Conservation (phyloP, 1,140 invertebrate species). For the Branchinecta lynchi region DNA sequence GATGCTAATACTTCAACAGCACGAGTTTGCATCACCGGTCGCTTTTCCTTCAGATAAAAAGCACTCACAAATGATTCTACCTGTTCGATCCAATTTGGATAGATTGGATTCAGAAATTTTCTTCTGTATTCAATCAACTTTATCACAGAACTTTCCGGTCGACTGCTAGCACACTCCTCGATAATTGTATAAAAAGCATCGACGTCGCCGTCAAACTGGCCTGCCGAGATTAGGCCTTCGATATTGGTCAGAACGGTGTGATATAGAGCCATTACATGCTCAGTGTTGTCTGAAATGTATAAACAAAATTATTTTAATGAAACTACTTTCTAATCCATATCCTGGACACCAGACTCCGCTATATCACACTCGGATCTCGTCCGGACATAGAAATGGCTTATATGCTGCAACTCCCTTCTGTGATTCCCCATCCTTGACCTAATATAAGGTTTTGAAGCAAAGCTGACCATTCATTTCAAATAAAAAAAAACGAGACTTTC, state of each 20-base stretch:
- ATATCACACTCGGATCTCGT: no score
- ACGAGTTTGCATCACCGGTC: not conserved
- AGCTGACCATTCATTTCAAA: no score
- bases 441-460: no score
- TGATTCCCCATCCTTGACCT: no score
- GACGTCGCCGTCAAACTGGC: not conserved
- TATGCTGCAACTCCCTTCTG: no score
- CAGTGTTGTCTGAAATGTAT: no score
- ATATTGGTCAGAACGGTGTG: not conserved
- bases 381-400: no score
- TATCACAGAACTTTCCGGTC: not conserved
- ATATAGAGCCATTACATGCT: not conserved
- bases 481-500: no score
- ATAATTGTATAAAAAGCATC: not conserved
- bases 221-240: not conserved
- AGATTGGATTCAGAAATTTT: not conserved
- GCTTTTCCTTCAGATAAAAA: constrained; percentile 3
- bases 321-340: no score
- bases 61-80: not conserved
- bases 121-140: not conserved
- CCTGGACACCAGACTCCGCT: no score
- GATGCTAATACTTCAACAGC: not conserved
- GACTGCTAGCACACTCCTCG: not conserved
- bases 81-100: constrained; percentile 1
- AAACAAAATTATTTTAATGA: no score